Base-by-base conservation (phyloP, 2,888 invertebrate genomes). In the Oithona nana region DNA sequence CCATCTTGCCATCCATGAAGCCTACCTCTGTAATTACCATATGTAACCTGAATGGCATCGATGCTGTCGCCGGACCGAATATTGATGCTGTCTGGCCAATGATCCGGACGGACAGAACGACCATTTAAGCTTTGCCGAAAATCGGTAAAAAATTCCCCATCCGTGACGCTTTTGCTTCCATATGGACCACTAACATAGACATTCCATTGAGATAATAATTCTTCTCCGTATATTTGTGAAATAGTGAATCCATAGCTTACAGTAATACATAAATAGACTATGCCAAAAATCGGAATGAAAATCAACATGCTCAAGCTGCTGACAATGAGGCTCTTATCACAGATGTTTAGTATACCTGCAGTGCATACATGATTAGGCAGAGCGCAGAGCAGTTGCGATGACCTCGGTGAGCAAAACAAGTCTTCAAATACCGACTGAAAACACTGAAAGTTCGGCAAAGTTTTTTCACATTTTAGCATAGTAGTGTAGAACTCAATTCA, bases 1-100 rank as follows among this genome's bases (percentile, higher is more conserved):
- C 61, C 61, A 20, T 61, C 54, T 6, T 31, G 54, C 39, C 39
- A 39, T 8, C 61, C 61, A 28, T 61, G 61, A n/a, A 29, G 28
- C 31, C 11, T 22, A 1, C 61, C 61, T 1, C 26, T 20, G 24
- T 61, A 52, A n/a, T 52, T 48, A 1, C 59, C 59, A 50, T 59
- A 59, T 11, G 50, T 50, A 24, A 59, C 24, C 28, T 59, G 48
- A 24, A 59, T 59, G 28, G 48, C 49, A 49, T 59, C 59, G n/a
- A 59, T 50, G n/a, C 59, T 59, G 16, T 39, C 50, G 6, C 59
- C 59, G 24, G 39, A 50, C 2, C 59, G 49, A 24, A 59, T 1
- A 28, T 59, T 48, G 26, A 59, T 48, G 6, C 13, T 26, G 29
- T 59, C 49, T 1, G 59, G 59, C 59, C 59, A 59, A 59, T 59